Conservation (phyloP, 2,888 invertebrate genomes). For the Alitta virens region DNA sequence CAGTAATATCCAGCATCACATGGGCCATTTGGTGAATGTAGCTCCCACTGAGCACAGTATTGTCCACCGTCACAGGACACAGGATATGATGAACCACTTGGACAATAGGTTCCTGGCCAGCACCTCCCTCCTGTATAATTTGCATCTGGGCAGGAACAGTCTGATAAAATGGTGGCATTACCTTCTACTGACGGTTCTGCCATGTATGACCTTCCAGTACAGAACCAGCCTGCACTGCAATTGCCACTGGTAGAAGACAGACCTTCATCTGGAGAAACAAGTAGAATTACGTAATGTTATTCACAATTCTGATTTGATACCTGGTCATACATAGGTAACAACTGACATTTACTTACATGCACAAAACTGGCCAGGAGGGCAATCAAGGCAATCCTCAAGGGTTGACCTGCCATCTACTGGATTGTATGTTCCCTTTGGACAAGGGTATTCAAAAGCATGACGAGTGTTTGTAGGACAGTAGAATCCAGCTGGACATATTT, state of each 20-base stretch:
- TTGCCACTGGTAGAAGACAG: constrained; percentile 40
- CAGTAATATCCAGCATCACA: constrained; percentile 51
- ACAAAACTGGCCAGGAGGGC: constrained; percentile 51
- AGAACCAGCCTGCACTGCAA: constrained; percentile 51
- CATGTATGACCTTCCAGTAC: constrained; percentile 44
- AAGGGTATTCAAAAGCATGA: constrained; percentile 41
- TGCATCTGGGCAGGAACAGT: constrained; percentile 44
- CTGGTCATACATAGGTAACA: too few species aligned
- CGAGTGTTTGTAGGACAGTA: constrained; percentile 49
- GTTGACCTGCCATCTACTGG: constrained; percentile 37
- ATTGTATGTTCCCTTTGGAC: constrained; percentile 47
- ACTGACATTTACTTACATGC: constrained; percentile 46
- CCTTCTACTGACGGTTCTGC: constrained; percentile 35
- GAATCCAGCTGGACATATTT: constrained; percentile 46
- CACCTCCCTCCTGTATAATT: constrained; percentile 52
- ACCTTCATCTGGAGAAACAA: constrained; percentile 41
- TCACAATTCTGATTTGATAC: not conserved
- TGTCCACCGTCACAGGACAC: constrained; percentile 42
- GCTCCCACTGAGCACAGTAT: constrained; percentile 43
- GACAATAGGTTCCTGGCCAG: constrained; percentile 52
- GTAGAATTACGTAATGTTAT: too few species aligned
- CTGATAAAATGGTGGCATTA: constrained; percentile 35
- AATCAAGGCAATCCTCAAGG: constrained; percentile 40
- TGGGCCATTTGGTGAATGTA: constrained; percentile 39
- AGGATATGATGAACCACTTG: constrained; percentile 42